Evolutionary conservation across 2,888 invertebrate genomes (phyloP), one percentile per base, ranked within the genome.

Genomic region (Cactoblastis cactorum): DNA sequence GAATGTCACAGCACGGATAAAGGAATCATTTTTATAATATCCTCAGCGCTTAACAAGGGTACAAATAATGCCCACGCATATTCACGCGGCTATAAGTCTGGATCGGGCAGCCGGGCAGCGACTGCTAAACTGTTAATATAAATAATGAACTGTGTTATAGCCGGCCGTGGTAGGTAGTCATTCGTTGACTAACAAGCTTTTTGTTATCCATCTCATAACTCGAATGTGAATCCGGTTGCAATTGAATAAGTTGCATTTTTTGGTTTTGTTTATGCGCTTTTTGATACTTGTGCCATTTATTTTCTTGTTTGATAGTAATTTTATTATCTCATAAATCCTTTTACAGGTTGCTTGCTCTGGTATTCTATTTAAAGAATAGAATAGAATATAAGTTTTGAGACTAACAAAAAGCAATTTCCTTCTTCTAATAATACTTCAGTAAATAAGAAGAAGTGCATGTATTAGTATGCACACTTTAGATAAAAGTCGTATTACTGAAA

Each of bases 11-110:
- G 83, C 78, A 67, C 72, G 86, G 80, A 87, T 88, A 89, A 88
- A 88, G 86, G 87, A 89, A 83, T 86, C 80, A 87, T 87, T 89
- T 87, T 89, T 88, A 88, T 89, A 89, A 89, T 88, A 87, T 87
- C 85, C 88, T 85, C 81, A 82, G 81, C 83, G 83, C 77, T 85
- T 88, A 88, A 88, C 88, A 88, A 86, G 86, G 85, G 80, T 82
- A 86, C 86, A 84, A 83, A 88, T 88, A 87, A 88, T 84, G 76
- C 89, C 89, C 88, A 89, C 89, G 88, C 88, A 79, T 77, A 88
- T 88, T 88, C 85, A 86, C 88, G 81, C 86, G 68, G 79, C 80
- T 67, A 86, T 87, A 88, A 85, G 80, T 85, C 80, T 74, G 81
- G 80, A 78, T 81, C 78, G 79, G 71, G 74, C 67, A 71, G 70